A percentile compares a stretch with the other conserved stretches of the same genome.
These are phyloP conservation scores for Cotesia vestalis DNA, from an alignment of 1,140 invertebrate genomes.

Conservation along the genomic window DNA sequence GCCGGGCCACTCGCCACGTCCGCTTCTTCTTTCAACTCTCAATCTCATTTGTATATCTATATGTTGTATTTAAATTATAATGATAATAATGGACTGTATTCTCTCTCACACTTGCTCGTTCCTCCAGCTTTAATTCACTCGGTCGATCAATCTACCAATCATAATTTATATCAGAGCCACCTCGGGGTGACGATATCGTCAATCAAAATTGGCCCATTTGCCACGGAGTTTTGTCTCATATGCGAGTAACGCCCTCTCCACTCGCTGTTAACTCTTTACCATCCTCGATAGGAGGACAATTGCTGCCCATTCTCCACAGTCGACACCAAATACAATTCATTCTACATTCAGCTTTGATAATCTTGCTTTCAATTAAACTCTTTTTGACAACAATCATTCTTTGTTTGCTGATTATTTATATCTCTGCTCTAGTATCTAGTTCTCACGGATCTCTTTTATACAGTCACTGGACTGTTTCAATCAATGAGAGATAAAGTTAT, in stretches of 20 bases:
- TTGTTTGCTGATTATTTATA: too few relatives aligned
- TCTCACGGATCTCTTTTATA: too few relatives aligned
- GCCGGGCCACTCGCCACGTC: constrained; percentile 64
- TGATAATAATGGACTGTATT: not conserved
- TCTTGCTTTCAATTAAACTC: constrained; percentile 1
- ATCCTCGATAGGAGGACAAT: not conserved
- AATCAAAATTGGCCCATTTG: constrained; percentile 51
- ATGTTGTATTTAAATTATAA: not conserved
- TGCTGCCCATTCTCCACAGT: not conserved
- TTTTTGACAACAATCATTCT: too few relatives aligned
- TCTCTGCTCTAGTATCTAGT: too few relatives aligned
- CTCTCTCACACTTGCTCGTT: constrained; percentile 5
- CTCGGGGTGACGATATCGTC: constrained; percentile 64
- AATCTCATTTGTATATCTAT: constrained; percentile 26
- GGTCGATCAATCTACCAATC: constrained; percentile 61
- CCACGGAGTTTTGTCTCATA: constrained; percentile 22
- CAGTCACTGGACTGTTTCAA: too few relatives aligned
- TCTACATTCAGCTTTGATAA: not conserved
- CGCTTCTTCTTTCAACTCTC: constrained; percentile 53
- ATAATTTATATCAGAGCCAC: constrained; percentile 67
- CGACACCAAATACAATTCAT: constrained; percentile 10
- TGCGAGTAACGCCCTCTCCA: not conserved
- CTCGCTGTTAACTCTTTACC: not conserved
- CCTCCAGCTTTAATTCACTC: constrained; percentile 40
- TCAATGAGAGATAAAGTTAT: too few relatives aligned